Evolutionary conservation across 2,113 vertebrate genomes (phyloP).

Genomic region (Papio anubis): DNA sequence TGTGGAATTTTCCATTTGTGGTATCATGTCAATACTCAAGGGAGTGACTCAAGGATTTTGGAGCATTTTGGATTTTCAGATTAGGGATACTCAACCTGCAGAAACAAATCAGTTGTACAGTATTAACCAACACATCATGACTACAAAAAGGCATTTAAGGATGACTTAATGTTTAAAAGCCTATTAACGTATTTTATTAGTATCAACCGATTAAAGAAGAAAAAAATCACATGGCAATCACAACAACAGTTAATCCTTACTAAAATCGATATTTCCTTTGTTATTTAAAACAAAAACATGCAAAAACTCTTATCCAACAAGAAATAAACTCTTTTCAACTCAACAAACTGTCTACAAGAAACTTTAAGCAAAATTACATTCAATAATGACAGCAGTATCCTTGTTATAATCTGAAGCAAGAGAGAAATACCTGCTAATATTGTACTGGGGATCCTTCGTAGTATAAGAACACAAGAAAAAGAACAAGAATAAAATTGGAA

Average conservation of each 20-base stretch:
- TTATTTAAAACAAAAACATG: background rate
- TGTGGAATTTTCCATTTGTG: too few species aligned
- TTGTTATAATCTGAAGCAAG: background rate
- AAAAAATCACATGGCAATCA: background rate
- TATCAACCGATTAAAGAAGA: background rate
- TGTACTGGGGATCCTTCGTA: background rate
- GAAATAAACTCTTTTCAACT: background rate
- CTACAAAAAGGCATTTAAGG: background rate
- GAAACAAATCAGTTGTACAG: background rate
- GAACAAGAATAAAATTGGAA: background rate
- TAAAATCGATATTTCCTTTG: background rate
- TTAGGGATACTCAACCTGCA: background rate
- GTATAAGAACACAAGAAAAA: background rate
- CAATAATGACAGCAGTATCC: background rate
- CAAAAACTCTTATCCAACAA: background rate
- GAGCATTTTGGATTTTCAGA: background rate
- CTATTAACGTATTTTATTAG: background rate
- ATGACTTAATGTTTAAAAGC: background rate
- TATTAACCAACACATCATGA: background rate
- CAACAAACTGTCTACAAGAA: background rate
- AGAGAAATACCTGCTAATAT: background rate
- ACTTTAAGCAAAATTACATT: background rate
- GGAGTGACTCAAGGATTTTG: background rate
- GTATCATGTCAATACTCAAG: too few species aligned
- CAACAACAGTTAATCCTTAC: background rate